A percentile compares a stretch with the other conserved stretches of the same genome.
These are phyloP conservation scores for Zonotrichia leucophrys DNA, from an alignment of 2,113 vertebrate genomes.

Conservation along the genomic window DNA sequence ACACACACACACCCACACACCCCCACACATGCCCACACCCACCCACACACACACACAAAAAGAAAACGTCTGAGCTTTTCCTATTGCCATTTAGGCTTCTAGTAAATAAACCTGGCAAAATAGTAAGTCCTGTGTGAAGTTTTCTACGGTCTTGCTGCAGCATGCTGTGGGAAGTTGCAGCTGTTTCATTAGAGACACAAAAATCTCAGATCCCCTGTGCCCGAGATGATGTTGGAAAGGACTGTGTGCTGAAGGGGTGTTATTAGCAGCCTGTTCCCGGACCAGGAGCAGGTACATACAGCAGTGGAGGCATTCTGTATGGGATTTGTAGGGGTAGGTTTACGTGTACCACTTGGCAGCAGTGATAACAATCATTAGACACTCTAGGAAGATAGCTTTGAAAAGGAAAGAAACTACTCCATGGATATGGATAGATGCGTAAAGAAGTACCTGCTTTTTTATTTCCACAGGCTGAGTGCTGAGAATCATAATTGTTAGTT, in stretches of 20 bases:
- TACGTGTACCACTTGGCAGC: not conserved
- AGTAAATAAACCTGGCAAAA: not conserved
- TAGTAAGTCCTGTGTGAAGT: fast-evolving
- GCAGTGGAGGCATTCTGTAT: not conserved
- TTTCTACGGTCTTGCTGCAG: not conserved
- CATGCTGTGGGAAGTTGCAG: not conserved
- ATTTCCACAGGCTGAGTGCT: not conserved
- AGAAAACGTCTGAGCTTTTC: not conserved
- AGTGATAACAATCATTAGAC: not conserved
- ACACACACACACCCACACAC: no score
- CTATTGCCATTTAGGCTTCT: not conserved
- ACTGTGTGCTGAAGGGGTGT: not conserved
- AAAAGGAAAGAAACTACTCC: not conserved
- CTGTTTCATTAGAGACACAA: not conserved
- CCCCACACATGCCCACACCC: no score
- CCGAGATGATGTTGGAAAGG: not conserved
- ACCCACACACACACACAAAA: no score
- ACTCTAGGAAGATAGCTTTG: not conserved
- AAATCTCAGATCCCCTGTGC: not conserved
- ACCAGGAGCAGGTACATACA: not conserved
- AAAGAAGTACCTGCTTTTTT: not conserved
- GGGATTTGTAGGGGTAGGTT: not conserved
- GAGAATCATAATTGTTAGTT: not conserved
- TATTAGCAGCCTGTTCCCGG: not conserved
- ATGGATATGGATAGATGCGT: not conserved